A percentile compares a stretch with the other conserved stretches of the same genome.
phyloP scores from a whole-genome alignment of 2,113 vertebrate genomes.

The Chionomys nivalis region DNA sequence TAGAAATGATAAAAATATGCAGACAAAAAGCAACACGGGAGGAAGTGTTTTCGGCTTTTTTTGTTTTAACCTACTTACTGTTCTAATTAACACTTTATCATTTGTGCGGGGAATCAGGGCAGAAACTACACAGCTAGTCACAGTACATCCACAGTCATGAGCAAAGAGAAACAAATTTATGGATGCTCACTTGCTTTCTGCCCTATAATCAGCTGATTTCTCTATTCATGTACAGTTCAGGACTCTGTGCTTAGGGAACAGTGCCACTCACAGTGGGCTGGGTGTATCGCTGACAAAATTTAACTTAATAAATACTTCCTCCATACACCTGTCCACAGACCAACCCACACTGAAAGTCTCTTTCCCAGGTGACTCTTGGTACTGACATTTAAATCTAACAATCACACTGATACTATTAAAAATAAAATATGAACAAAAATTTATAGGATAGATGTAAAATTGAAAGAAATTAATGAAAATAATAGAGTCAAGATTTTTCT shows the following conservation, averaged over 20 bases:
- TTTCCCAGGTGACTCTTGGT: not conserved
- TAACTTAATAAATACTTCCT: not conserved
- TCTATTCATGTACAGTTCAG: not conserved
- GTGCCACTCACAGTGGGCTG: not conserved
- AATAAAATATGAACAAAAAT: not conserved
- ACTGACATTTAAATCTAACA: not conserved
- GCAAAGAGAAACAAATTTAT: not conserved
- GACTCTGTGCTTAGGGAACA: not conserved
- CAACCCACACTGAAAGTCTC: not conserved
- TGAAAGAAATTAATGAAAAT: not conserved
- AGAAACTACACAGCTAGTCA: not conserved
- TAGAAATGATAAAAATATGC: not conserved
- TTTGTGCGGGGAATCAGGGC: not conserved
- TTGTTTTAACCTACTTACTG: not conserved
- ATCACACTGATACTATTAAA: not conserved
- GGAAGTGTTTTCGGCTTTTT: not conserved
- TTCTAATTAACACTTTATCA: not conserved
- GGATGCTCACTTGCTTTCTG: not conserved
- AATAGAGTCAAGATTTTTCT: not conserved
- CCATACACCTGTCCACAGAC: not conserved
- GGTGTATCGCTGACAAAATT: not conserved
- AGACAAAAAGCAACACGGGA: not conserved
- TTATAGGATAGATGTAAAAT: not conserved
- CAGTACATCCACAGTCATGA: not conserved
- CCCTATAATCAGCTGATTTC: not conserved